Percentiles rank a stretch among this genome's conserved stretches.
phyloP scores from a whole-genome alignment of 2,888 invertebrate species.

The Plagodis pulveraria region DNA sequence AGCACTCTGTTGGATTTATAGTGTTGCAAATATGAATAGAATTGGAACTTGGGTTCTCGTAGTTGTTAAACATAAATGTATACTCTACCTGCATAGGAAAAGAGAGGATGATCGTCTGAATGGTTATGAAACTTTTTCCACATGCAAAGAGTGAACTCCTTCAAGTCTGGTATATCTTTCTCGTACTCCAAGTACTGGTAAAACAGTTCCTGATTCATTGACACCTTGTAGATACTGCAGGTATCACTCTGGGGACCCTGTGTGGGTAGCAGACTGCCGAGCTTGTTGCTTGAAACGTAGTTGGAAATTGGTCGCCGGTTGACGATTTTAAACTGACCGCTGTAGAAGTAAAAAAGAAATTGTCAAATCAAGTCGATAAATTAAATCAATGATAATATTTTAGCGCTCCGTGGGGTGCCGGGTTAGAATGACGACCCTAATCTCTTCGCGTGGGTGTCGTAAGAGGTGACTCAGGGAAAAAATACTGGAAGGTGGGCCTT shows the following conservation, averaged over 20 bases:
- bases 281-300: constrained; percentile 46
- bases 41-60: too few species aligned
- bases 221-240: constrained; percentile 89
- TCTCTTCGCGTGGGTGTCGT: too few species aligned
- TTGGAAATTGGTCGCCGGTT: constrained; percentile 60
- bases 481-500: too few species aligned
- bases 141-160: constrained; percentile 93
- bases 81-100: constrained; percentile 91
- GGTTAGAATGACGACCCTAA: too few species aligned
- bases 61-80: too few species aligned
- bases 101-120: constrained; percentile 91
- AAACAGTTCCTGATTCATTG: constrained; percentile 88
- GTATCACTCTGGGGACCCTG: constrained; percentile 68
- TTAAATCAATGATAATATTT: too few species aligned
- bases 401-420: too few species aligned
- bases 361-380: not conserved
- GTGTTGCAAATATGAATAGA: too few species aligned
- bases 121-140: constrained; percentile 94
- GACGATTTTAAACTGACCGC: constrained; percentile 64
- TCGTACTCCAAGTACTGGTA: constrained; percentile 91
- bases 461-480: too few species aligned
- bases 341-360: constrained; percentile 39
- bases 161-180: constrained; percentile 88
- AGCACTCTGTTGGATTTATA: too few species aligned
- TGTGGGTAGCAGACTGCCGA: constrained; percentile 38